Base-by-base conservation (phyloP, 2,797 vertebrate genomes). In the Sciurus vulgaris region DNA sequence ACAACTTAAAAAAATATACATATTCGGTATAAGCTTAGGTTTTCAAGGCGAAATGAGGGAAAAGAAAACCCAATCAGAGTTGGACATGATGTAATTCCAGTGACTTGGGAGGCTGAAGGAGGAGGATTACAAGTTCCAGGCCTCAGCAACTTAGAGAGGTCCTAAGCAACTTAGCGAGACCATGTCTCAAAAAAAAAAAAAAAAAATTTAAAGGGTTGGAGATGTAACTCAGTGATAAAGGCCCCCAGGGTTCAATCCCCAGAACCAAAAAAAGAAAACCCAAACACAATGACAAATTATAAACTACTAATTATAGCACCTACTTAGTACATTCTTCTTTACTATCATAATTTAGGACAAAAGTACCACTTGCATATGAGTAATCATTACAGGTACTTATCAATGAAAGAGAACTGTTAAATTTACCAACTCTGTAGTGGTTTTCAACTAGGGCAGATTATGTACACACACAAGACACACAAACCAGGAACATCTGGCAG, bases 361-460 rank as follows among this genome's bases (percentile, higher is more conserved):
- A 86, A 54, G 1, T 26, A 70, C 11, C 51, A 89, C 26, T 89
- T 61, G 86, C 22, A 92, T 22, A 93, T 51, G 51, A 51, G 47
- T 11, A 93, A 77, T 38, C 13, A 83, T 0, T 93, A 33, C 4
- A 49, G 87, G 86, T 94, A 89, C 47, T 94, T 89, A 91, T n/a
- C 26, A 91, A 49, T 89, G 44, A 91, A 70, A 73, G 67, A 92
- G 22, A 89, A 86, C 1, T 54, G 12, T 47, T 90, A 24, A 73
- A 79, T 91, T 94, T 91, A 86, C 51, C 73, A 92, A 65, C 51
- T 91, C 38, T 1, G 44, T 24, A 83, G 51, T 76, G 38, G 87
- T 82, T 84, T 96, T 79, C 89, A 91, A 73, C 22, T 44, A 59
- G 61, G 54, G 22, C 1, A 72, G 5, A 81, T 7, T 65, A 73